These are phyloP conservation scores for Drosophila nigrodunni DNA, from an alignment of 1,140 invertebrate genomes.

Conservation along the genomic window DNA sequence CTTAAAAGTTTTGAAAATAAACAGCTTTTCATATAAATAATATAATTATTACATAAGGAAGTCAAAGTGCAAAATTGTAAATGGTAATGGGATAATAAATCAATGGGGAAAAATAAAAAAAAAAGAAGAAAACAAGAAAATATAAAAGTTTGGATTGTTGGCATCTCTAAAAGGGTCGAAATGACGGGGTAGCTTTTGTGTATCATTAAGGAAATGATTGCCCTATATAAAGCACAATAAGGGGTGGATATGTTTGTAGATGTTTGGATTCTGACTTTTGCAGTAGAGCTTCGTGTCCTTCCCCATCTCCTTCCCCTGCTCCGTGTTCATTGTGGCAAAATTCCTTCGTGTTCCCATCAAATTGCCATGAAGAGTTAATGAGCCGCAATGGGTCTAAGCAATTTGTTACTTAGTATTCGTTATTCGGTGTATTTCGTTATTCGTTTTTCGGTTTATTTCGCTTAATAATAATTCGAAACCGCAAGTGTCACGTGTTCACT, in stretches of 20 bases:
- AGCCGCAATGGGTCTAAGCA: slow-evolving; percentile 62
- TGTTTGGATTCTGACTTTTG: neutral
- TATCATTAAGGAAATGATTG: slow-evolving; percentile 68
- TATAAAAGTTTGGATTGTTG: slow-evolving; percentile 40
- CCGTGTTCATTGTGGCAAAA: slow-evolving; percentile 16
- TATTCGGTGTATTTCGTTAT: slow-evolving; percentile 51
- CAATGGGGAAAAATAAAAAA: slow-evolving; percentile 30
- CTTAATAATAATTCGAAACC: slow-evolving; percentile 59
- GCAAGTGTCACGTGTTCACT: slow-evolving; percentile 75
- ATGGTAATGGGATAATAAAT: slow-evolving; percentile 73
- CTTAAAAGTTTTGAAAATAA: slow-evolving; percentile 27
- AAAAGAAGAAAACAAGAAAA: too few species aligned
- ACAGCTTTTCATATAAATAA: slow-evolving; percentile 32
- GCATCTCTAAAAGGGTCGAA: slow-evolving; percentile 63
- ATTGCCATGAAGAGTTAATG: slow-evolving; percentile 75
- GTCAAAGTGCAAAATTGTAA: slow-evolving; percentile 55
- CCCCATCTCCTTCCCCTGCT: too few species aligned
- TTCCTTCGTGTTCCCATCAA: slow-evolving; percentile 47
- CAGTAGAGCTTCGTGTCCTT: neutral
- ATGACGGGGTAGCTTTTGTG: slow-evolving; percentile 55
- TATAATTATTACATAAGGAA: slow-evolving; percentile 30
- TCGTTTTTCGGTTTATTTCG: slow-evolving; percentile 31
- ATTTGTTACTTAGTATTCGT: slow-evolving; percentile 57
- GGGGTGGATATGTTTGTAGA: slow-evolving; percentile 58
- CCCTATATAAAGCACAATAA: slow-evolving; percentile 55